Conservation (phyloP, 2,797 vertebrate genomes). For the Hirundo rustica region DNA sequence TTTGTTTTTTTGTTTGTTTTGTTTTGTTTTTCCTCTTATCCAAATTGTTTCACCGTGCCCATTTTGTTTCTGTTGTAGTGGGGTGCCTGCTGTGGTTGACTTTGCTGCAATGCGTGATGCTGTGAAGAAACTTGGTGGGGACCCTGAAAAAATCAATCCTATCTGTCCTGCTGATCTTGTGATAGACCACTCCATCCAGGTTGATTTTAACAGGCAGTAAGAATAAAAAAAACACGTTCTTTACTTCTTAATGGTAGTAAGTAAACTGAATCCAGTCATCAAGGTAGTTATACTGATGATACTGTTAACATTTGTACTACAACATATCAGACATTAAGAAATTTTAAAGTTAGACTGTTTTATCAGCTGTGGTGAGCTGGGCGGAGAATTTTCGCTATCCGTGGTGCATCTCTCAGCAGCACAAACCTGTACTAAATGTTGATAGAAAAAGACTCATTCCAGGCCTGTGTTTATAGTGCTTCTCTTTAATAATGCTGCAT, state of each 20-base stretch:
- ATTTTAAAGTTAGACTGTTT: not conserved
- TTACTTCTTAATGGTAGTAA: not conserved
- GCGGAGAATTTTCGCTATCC: not conserved
- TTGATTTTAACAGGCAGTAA: constrained; percentile 95
- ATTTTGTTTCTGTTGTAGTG: constrained; percentile 73
- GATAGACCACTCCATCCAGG: constrained; percentile 98
- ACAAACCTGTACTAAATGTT: not conserved
- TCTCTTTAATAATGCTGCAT: not conserved
- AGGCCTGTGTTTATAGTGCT: not conserved
- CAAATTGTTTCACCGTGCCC: not conserved
- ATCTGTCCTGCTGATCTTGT: constrained; percentile 94
- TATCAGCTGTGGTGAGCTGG: not conserved
- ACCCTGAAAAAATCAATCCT: constrained; percentile 96
- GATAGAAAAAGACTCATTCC: not conserved
- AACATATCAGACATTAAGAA: not conserved
- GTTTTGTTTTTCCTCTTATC: not conserved
- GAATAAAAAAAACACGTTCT: not conserved
- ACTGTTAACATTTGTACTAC: not conserved
- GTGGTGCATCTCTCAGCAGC: not conserved
- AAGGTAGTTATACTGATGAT: not conserved
- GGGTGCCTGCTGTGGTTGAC: constrained; percentile 96
- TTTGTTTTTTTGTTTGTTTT: fast-evolving
- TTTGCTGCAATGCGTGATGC: constrained; percentile 98
- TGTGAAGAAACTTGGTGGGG: constrained; percentile 87
- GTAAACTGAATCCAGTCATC: not conserved